These are phyloP conservation scores for Engraulis encrasicolus DNA, from an alignment of 2,113 vertebrate species.

Conservation along the genomic window DNA sequence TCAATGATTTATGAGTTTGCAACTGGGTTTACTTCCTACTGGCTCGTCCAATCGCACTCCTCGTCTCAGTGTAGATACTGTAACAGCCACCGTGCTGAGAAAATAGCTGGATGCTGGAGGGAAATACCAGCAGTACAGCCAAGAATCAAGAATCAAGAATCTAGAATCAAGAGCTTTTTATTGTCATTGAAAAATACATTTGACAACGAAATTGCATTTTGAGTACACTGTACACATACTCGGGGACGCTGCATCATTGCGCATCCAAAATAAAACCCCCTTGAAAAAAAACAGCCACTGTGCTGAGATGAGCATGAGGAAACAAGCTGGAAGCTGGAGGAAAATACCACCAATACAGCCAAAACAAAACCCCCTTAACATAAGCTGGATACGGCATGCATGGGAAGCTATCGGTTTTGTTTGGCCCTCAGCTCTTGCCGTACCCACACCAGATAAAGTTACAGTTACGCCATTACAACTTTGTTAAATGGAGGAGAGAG, in stretches of 20 bases:
- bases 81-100: conserved; percentile 53
- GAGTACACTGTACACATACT: too few species aligned
- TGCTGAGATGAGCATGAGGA: too few species aligned
- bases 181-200: too few species aligned
- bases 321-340: not conserved
- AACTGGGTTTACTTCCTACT: conserved; percentile 75
- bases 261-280: too few species aligned
- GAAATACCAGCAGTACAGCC: not conserved
- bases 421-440: not conserved
- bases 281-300: conserved; percentile 51
- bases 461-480: not conserved
- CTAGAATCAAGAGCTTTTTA: too few species aligned
- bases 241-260: too few species aligned
- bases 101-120: not conserved
- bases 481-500: not conserved
- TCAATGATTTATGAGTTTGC: conserved; percentile 82
- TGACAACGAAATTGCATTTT: too few species aligned
- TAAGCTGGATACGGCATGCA: not conserved
- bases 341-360: not conserved
- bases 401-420: not conserved
- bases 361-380: not conserved
- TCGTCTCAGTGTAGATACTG: conserved; percentile 55
- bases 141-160: too few species aligned
- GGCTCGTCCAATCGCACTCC: conserved; percentile 72
- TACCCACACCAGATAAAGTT: not conserved